These are phyloP conservation scores for Ferdinandea cuprea DNA, from an alignment of 2,888 invertebrate genomes.

Conservation along the genomic window DNA sequence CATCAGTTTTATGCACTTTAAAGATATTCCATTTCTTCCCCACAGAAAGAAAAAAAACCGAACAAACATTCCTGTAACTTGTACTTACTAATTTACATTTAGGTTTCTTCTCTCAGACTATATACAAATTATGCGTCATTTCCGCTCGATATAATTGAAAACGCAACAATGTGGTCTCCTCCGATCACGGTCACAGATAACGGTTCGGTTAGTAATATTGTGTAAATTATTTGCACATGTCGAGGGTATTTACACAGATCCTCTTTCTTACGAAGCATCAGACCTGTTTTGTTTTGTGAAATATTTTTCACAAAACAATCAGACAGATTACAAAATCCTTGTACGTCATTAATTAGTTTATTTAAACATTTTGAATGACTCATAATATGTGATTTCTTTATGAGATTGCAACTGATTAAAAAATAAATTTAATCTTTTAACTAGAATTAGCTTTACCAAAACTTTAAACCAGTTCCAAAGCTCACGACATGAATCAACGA, in stretches of 20 bases:
- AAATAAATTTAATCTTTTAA: too few species aligned
- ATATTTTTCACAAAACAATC: too few species aligned
- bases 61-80: slow-evolving; percentile 1
- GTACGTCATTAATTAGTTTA: too few species aligned
- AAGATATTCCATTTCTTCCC: slow-evolving; percentile 4
- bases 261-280: not conserved
- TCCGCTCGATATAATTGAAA: not conserved
- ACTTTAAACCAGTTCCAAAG: too few species aligned
- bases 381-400: too few species aligned
- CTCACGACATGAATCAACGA: too few species aligned
- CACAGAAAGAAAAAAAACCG: not conserved
- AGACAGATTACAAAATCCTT: too few species aligned
- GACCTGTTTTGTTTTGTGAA: too few species aligned
- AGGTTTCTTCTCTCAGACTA: not conserved
- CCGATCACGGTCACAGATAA: not conserved
- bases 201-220: not conserved
- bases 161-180: not conserved
- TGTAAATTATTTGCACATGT: too few species aligned
- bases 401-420: too few species aligned
- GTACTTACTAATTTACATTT: not conserved
- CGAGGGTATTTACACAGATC: not conserved
- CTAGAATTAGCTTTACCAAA: too few species aligned
- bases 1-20: slow-evolving; percentile 1
- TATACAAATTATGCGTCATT: not conserved
- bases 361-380: too few species aligned